Evolutionary conservation across 2,113 vertebrate genomes (phyloP).

Genomic region (Malurus melanocephalus): DNA sequence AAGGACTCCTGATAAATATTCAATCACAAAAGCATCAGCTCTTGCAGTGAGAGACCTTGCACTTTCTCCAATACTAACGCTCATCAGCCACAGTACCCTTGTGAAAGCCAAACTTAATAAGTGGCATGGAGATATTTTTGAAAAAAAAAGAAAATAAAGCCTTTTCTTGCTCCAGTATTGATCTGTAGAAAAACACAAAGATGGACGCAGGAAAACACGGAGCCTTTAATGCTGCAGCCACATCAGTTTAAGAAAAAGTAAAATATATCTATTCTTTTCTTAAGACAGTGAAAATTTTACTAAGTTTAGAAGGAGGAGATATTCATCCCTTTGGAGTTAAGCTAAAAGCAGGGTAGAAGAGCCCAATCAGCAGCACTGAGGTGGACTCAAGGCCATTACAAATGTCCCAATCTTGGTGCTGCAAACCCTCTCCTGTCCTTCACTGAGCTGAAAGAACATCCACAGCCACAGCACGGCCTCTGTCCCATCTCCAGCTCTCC

Average conservation of each 20-base stretch:
- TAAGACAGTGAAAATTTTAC: neutral
- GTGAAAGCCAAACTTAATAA: neutral
- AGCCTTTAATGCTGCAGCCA: neutral
- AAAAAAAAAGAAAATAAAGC: neutral
- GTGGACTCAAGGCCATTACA: neutral
- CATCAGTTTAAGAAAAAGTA: neutral
- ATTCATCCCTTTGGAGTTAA: neutral
- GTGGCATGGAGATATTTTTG: neutral
- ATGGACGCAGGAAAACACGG: neutral
- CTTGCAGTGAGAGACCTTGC: neutral
- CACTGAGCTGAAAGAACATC: neutral
- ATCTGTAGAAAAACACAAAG: neutral
- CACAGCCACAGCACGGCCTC: accelerated
- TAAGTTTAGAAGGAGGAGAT: neutral
- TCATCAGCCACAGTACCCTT: neutral
- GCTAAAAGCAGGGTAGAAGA: neutral
- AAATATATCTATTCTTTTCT: neutral
- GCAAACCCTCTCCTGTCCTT: neutral
- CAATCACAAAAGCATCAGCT: neutral
- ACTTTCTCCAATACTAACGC: neutral
- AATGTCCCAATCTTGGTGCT: neutral
- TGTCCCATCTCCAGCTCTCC: neutral
- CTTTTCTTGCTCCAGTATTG: neutral
- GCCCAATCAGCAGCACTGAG: neutral
- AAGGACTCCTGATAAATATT: neutral